Conservation (phyloP, 2,888 invertebrate genomes). For the Aproaerema taeniolella region DNA sequence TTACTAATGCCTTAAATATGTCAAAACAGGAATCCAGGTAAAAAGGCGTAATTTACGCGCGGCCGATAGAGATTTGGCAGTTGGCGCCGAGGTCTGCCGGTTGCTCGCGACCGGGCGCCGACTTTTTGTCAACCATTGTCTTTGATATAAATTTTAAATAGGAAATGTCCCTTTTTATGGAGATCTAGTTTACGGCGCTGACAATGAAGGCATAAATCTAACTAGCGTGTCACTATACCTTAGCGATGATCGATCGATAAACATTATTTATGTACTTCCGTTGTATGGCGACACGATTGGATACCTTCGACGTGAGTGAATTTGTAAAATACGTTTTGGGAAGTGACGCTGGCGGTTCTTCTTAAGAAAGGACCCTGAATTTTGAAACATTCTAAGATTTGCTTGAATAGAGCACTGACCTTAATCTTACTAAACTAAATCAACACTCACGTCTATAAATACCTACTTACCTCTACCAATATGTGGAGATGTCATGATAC, state of each 20-base stretch:
- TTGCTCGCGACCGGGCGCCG: conserved; percentile 65
- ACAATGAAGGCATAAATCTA: conserved; percentile 77
- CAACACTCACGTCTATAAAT: too few species aligned
- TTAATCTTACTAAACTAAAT: conserved; percentile 4
- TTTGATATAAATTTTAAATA: conserved; percentile 77
- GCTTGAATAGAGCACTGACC: neutral
- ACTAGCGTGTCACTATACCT: conserved; percentile 60
- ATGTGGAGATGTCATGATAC: too few species aligned
- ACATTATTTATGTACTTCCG: conserved; percentile 76
- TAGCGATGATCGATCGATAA: conserved; percentile 75
- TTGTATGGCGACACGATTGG: conserved; percentile 43
- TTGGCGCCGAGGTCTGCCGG: conserved; percentile 59
- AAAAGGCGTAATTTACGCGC: conserved; percentile 77
- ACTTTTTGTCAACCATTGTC: conserved; percentile 76
- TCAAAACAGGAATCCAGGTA: conserved; percentile 78
- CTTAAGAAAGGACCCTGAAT: too few species aligned
- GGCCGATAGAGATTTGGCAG: conserved; percentile 76
- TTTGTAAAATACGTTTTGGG: conserved; percentile 38
- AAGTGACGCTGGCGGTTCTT: too few species aligned
- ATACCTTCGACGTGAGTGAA: conserved; percentile 44
- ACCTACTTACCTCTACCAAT: too few species aligned
- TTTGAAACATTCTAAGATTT: neutral
- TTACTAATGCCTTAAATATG: conserved; percentile 78
- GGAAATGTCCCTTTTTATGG: conserved; percentile 76
- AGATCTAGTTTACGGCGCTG: conserved; percentile 76